These are phyloP conservation scores for Reinhardtius hippoglossoides DNA, from an alignment of 2,113 vertebrate species.

Conservation along the genomic window DNA sequence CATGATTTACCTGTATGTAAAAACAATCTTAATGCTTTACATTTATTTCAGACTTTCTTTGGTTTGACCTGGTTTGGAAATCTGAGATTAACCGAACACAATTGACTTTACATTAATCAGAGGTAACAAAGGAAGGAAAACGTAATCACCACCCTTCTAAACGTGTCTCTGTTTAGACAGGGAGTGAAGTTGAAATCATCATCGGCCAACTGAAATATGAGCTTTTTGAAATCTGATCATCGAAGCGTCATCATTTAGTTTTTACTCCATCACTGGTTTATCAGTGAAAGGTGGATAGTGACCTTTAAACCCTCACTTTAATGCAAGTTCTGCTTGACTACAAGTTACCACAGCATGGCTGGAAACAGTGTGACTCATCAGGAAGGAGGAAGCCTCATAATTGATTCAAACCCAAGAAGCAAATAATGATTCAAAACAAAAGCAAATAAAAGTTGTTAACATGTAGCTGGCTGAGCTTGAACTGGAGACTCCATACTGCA, in stretches of 20 bases:
- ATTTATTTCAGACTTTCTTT: neutral
- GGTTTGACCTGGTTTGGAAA: neutral
- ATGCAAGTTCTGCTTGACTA: slow-evolving; percentile 19
- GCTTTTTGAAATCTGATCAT: slow-evolving; percentile 21
- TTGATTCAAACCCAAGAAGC: slow-evolving; percentile 8
- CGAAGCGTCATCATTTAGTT: neutral
- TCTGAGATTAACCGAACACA: neutral
- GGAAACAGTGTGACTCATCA: slow-evolving; percentile 33
- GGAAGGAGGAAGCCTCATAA: slow-evolving; percentile 25
- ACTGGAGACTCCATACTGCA: neutral
- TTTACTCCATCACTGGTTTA: slow-evolving; percentile 7
- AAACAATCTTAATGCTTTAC: neutral
- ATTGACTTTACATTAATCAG: neutral
- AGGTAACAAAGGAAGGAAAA: neutral
- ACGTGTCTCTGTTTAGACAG: neutral
- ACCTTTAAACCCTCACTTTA: slow-evolving; percentile 43
- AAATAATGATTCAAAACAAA: slow-evolving; percentile 7
- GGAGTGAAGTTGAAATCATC: neutral
- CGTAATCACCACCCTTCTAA: neutral
- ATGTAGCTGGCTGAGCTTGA: slow-evolving; percentile 7
- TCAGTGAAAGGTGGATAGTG: slow-evolving; percentile 18
- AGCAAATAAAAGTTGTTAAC: slow-evolving; percentile 19
- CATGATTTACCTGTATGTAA: neutral
- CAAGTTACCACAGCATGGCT: slow-evolving; percentile 29
- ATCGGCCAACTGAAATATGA: neutral